Conservation (phyloP, 2,888 invertebrate genomes). For the Phymatocera aterrima region DNA sequence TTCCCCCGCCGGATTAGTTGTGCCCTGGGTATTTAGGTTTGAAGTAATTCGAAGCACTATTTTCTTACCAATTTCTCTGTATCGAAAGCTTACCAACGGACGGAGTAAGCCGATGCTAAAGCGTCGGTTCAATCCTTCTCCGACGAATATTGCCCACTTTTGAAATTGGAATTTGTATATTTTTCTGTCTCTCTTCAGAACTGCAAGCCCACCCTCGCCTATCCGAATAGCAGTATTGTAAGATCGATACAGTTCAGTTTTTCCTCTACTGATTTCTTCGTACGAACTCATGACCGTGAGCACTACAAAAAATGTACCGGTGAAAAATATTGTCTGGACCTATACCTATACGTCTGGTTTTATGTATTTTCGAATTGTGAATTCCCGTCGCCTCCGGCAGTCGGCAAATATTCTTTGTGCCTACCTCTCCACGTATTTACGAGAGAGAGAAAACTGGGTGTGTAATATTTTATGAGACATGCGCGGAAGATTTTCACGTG, state of each 20-base stretch:
- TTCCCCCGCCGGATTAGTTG: constrained; percentile 19
- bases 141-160: background rate
- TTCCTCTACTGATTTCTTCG: background rate
- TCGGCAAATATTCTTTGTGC: background rate
- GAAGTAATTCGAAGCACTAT: constrained; percentile 8
- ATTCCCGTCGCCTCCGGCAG: background rate
- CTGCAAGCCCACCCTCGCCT: background rate
- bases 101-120: background rate
- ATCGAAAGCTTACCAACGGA: background rate
- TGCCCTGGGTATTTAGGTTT: background rate
- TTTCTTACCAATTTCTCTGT: constrained; percentile 6
- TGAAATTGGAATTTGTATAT: background rate
- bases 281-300: background rate
- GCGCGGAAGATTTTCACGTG: constrained; percentile 25
- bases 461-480: constrained; percentile 38
- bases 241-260: too few species aligned
- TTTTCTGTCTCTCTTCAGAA: background rate
- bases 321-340: too few species aligned
- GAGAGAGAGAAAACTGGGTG: background rate
- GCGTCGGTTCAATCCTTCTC: background rate
- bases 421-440: constrained; percentile 30
- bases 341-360: too few species aligned
- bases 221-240: too few species aligned
- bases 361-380: background rate
- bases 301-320: background rate